Conservation (phyloP, 2,797 vertebrate genomes). For the Pangasius djambal region DNA sequence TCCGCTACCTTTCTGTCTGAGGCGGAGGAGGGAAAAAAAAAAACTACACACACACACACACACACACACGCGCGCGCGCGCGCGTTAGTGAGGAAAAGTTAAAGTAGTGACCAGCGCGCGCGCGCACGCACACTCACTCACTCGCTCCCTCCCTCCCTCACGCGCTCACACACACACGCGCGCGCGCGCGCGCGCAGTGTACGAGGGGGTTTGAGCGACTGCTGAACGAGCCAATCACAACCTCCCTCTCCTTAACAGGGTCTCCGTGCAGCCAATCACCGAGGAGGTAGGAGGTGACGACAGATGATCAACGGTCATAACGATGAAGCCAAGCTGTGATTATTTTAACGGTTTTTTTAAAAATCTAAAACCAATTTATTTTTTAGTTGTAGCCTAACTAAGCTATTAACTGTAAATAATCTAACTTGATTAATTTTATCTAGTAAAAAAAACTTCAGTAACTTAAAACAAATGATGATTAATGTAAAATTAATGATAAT, state of each 20-base stretch:
- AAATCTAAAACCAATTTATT: not conserved
- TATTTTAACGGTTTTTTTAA: not conserved
- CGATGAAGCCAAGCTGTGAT: not conserved
- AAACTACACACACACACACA: not conserved
- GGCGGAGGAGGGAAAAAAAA: not conserved
- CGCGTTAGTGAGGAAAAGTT: not conserved
- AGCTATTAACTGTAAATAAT: no score
- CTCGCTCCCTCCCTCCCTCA: not conserved
- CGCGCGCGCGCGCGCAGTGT: not conserved
- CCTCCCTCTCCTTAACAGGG: slow-evolving; percentile 7
- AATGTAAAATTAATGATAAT: not conserved
- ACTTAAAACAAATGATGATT: not conserved
- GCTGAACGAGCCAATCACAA: slow-evolving; percentile 62
- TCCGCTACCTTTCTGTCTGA: not conserved
- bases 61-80: fast-evolving
- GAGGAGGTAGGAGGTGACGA: slow-evolving; percentile 9
- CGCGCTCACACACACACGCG: not conserved
- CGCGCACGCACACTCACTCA: not conserved
- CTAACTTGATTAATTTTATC: not conserved
- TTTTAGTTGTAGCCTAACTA: not conserved
- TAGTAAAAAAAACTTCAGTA: not conserved
- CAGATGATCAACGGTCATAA: not conserved
- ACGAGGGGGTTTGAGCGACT: slow-evolving; percentile 56
- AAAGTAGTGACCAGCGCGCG: not conserved
- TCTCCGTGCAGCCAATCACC: slow-evolving; percentile 37